phyloP scores from a whole-genome alignment of 2,113 vertebrate genomes.

The Leptosomus discolor region DNA sequence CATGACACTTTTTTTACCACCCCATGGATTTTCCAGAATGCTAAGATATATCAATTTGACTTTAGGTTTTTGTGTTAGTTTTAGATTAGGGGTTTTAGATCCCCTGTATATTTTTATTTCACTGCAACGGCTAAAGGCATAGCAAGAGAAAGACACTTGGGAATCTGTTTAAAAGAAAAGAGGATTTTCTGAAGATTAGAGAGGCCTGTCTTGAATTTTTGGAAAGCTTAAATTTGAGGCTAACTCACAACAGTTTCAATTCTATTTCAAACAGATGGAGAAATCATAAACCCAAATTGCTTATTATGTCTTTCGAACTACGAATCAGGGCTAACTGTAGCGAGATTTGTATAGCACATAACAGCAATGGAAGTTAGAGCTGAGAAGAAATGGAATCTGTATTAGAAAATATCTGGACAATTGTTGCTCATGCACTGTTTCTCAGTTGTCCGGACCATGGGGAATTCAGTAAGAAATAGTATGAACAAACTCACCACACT shows the following conservation, averaged over 20 bases:
- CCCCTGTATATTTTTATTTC: background rate
- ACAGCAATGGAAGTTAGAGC: background rate
- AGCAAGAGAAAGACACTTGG: background rate
- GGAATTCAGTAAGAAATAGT: background rate
- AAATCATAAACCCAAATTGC: conserved; percentile 66
- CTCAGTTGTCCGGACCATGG: background rate
- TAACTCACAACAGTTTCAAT: conserved; percentile 25
- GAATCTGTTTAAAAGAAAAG: background rate
- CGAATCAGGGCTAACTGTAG: conserved; percentile 7
- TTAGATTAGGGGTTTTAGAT: background rate
- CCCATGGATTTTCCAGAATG: background rate
- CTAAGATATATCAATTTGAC: background rate
- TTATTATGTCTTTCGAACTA: conserved; percentile 62
- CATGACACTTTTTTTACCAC: background rate
- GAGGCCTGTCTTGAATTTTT: conserved; percentile 15
- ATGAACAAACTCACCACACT: background rate
- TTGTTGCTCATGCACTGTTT: background rate
- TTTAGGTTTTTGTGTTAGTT: background rate
- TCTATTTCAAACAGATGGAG: conserved; percentile 42
- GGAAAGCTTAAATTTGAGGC: conserved; percentile 11
- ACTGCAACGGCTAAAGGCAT: background rate
- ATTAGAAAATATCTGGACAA: background rate
- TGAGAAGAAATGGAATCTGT: background rate
- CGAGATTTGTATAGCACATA: conserved; percentile 41
- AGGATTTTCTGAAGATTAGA: background rate